phyloP scores from a whole-genome alignment of 2,797 vertebrate species.

The Euthynnus affinis region DNA sequence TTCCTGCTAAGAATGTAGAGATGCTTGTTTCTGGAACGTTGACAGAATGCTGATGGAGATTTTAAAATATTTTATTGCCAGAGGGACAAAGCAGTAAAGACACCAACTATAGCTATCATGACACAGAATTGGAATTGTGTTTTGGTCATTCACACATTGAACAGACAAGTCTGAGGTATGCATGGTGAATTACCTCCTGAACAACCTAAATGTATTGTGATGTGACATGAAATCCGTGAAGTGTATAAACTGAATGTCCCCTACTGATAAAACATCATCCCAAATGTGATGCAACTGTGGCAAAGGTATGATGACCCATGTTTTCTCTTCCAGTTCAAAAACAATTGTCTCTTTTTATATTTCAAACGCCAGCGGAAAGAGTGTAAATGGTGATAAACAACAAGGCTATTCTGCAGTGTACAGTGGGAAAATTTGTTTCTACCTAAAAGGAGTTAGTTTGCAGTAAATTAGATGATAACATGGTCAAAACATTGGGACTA shows the following conservation, averaged over 20 bases:
- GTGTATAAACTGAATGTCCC: neutral
- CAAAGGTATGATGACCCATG: too few species aligned
- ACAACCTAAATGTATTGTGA: neutral
- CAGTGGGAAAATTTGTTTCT: too few species aligned
- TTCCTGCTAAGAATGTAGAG: neutral
- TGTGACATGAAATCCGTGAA: neutral
- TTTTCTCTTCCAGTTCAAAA: too few species aligned
- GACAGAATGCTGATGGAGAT: neutral
- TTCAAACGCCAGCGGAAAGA: too few species aligned
- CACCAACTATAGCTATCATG: too few species aligned
- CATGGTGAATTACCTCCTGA: neutral
- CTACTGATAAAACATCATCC: neutral
- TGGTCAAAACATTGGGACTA: too few species aligned
- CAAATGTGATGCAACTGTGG: too few species aligned
- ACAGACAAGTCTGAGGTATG: neutral
- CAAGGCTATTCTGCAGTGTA: too few species aligned
- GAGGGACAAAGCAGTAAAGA: neutral
- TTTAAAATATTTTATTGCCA: neutral
- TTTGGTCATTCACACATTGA: neutral
- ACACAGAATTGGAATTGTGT: neutral
- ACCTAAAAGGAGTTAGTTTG: too few species aligned
- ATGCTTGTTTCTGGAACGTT: neutral
- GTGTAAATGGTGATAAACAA: too few species aligned
- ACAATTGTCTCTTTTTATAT: too few species aligned
- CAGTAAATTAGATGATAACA: too few species aligned